Base-by-base conservation (phyloP, 2,888 invertebrate species). In the Lasioglossum leucozonium region DNA sequence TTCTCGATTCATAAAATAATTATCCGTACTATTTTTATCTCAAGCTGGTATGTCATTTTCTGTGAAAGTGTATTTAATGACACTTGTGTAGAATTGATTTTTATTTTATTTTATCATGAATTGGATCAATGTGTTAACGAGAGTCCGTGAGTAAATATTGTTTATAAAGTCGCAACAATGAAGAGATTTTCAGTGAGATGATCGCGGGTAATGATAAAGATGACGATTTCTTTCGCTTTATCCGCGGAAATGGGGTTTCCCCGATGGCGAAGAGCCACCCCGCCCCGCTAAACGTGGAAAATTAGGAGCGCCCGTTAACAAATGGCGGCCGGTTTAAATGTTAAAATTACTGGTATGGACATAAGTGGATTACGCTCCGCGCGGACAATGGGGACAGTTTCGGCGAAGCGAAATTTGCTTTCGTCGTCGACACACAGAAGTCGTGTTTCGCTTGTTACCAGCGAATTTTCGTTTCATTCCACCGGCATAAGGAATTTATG, bases 301-400 rank as follows among this genome's bases (percentile, higher is more conserved):
- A 81, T 67, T 67, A 73, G 74, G 30, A 51, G 40, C 11, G 11
- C 34, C 72, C 72, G 34, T 74, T 82, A 84, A 81, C 85, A 84
- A 81, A 85, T 86, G 79, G 74, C 75, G 51, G 75, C 42, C 86
- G 78, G 79, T 85, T 88, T 83, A 81, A 84, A 85, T 83, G 79
- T 77, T 86, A 73, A 81, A 81, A 81, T 81, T 73, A 26, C 81
- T 37, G 72, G 51, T 84, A 81, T 42, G 78, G 75, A 81, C 67
- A 58, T 81, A 44, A 78, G 77, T 58, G 73, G 73, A 42, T 77
- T 42, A 55, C 42, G 55, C 22, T 34, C 18, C 30, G 58, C 42
- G 34, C 55, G 67, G 47, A 76, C 79, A 79, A 75, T 73, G 79
- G 55, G 62, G 40, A 42, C 58, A 72, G 79, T 42, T 65, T 51